A percentile compares a stretch with the other conserved stretches of the same genome.
Evolutionary conservation across 2,888 invertebrate species (phyloP).

Genomic region (Lysandra coridon): DNA sequence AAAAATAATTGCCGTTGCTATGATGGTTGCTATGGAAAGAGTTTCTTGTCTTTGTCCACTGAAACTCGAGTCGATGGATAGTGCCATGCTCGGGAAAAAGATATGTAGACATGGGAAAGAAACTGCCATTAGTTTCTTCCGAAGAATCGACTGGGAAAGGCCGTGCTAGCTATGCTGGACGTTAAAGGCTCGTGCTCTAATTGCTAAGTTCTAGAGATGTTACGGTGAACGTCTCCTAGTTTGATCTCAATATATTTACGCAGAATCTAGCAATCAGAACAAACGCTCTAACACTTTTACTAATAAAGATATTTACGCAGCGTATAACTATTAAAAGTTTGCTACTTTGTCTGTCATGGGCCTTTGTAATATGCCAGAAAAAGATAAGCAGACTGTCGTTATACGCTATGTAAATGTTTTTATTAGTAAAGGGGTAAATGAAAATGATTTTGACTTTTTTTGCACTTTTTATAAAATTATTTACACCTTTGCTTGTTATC

Average conservation of each 20-base stretch:
- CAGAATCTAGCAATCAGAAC: not conserved
- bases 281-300: not conserved
- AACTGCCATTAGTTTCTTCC: no score
- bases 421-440: not conserved
- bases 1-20: no score
- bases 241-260: constrained; percentile 18
- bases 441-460: not conserved
- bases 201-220: not conserved
- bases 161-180: not conserved
- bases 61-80: no score
- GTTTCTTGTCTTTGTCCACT: no score
- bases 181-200: not conserved
- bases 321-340: not conserved
- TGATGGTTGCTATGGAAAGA: no score
- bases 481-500: not conserved
- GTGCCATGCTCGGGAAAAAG: no score
- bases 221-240: not conserved
- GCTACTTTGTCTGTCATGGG: not conserved
- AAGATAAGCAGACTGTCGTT: not conserved
- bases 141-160: no score
- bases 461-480: not conserved
- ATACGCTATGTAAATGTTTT: not conserved
- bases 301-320: no score
- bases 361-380: not conserved
- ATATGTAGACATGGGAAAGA: no score